Percentiles rank a stretch among this genome's conserved stretches.
phyloP scores from a whole-genome alignment of 2,797 vertebrate genomes.

The Gila robusta region DNA sequence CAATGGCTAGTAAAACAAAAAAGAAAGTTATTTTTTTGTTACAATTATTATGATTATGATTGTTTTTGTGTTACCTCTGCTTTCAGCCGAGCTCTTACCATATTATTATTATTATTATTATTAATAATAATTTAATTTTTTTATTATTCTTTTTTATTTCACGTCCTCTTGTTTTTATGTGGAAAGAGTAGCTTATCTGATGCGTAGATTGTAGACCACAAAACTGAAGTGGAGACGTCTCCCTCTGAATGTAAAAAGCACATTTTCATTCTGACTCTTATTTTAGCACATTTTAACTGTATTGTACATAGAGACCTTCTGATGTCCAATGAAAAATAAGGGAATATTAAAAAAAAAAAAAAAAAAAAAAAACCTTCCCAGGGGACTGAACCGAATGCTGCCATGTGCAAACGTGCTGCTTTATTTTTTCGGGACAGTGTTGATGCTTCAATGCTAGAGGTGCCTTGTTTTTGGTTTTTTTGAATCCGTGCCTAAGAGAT shows the following conservation, averaged over 20 bases:
- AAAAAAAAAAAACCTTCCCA: too few species aligned
- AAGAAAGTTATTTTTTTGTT: constrained; percentile 75
- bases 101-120: constrained; percentile 76
- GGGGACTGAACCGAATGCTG: constrained; percentile 72
- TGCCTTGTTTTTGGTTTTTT: constrained; percentile 79
- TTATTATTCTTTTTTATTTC: constrained; percentile 58
- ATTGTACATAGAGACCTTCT: constrained; percentile 61
- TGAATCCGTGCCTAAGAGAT: constrained; percentile 81
- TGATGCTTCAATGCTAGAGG: constrained; percentile 82
- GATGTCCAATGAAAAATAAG: constrained; percentile 69
- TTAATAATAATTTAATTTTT: constrained; percentile 50
- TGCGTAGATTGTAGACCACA: constrained; percentile 62
- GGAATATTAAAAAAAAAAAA: constrained; percentile 59
- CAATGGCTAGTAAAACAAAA: constrained; percentile 79
- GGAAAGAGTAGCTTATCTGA: constrained; percentile 58
- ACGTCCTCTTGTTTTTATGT: constrained; percentile 51
- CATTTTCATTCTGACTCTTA: constrained; percentile 77
- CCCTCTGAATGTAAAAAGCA: constrained; percentile 79
- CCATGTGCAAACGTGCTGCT: constrained; percentile 78
- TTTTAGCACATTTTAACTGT: constrained; percentile 68
- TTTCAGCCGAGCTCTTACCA: constrained; percentile 74
- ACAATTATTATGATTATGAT: constrained; percentile 65
- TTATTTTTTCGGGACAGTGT: constrained; percentile 73
- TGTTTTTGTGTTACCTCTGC: constrained; percentile 80
- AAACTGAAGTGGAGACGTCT: constrained; percentile 57